Conservation (phyloP, 2,797 vertebrate genomes). For the Echiichthys vipera region DNA sequence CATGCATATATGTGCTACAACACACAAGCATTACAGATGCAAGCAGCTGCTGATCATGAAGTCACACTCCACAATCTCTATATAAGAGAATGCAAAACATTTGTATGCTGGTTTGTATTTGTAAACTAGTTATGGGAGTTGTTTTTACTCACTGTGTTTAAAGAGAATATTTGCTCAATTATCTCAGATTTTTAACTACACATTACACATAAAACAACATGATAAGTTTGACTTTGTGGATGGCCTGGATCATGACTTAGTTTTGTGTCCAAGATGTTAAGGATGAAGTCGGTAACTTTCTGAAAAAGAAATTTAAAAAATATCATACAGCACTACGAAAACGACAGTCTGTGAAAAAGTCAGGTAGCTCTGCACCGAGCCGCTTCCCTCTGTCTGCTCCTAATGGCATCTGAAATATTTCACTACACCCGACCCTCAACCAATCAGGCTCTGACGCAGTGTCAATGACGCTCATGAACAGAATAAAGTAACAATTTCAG, state of each 20-base stretch:
- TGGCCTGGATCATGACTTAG: slow-evolving; percentile 1
- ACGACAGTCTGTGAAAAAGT: too few species aligned
- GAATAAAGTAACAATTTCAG: too few species aligned
- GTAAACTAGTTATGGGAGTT: slow-evolving; percentile 15
- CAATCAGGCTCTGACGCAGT: too few species aligned
- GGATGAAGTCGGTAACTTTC: too few species aligned
- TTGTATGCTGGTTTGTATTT: slow-evolving; percentile 15
- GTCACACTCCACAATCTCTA: slow-evolving; percentile 41
- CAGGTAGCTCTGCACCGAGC: too few species aligned
- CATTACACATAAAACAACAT: slow-evolving; percentile 37
- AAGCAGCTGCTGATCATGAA: slow-evolving; percentile 48
- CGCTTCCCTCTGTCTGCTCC: too few species aligned
- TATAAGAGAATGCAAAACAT: slow-evolving; percentile 29
- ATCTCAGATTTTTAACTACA: slow-evolving; percentile 5
- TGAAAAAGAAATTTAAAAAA: too few species aligned
- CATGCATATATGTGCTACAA: slow-evolving; percentile 26
- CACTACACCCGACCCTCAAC: too few species aligned
- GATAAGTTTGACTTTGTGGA: slow-evolving; percentile 41
- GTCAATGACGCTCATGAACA: too few species aligned
- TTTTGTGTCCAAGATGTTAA: slow-evolving; percentile 8
- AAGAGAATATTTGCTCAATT: slow-evolving; percentile 14
- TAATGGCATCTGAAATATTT: too few species aligned
- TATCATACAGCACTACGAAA: too few species aligned
- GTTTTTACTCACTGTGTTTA: slow-evolving; percentile 19
- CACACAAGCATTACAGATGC: slow-evolving; percentile 28